Conservation (phyloP, 2,113 vertebrate species). For the Mus spicilegus region DNA sequence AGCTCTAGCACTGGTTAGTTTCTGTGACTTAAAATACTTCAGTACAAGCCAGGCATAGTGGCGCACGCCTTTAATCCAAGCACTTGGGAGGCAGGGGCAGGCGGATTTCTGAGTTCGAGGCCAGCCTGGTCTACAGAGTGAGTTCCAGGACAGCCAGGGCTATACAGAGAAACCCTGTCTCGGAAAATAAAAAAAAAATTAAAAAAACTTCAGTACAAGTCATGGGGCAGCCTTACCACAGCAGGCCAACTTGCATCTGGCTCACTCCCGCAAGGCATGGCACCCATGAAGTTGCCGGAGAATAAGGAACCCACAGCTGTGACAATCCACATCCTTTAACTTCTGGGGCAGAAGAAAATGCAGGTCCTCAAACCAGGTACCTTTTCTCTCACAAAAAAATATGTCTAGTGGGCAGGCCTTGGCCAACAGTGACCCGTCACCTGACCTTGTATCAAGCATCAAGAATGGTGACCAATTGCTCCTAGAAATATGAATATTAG, state of each 20-base stretch:
- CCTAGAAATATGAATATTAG: not conserved
- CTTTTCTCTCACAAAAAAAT: not conserved
- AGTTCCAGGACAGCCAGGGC: no score
- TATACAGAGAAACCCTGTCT: no score
- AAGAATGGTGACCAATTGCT: not conserved
- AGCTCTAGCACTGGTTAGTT: not conserved
- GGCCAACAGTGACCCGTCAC: accelerated
- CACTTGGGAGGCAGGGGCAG: no score
- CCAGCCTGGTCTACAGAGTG: no score
- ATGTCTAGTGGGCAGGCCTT: not conserved
- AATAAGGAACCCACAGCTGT: not conserved
- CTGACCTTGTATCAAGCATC: not conserved
- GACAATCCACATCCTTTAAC: accelerated
- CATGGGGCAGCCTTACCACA: not conserved
- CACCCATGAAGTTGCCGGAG: accelerated
- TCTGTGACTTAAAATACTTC: not conserved
- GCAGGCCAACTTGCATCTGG: not conserved
- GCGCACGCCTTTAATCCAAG: no score
- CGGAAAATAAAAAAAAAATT: no score
- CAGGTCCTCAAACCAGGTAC: not conserved
- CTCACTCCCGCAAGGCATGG: not conserved
- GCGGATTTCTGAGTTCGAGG: no score
- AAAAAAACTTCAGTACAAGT: not conserved
- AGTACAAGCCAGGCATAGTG: not conserved
- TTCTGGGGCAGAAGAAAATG: not conserved